phyloP scores from a whole-genome alignment of 2,113 vertebrate species.

The Colius striatus region DNA sequence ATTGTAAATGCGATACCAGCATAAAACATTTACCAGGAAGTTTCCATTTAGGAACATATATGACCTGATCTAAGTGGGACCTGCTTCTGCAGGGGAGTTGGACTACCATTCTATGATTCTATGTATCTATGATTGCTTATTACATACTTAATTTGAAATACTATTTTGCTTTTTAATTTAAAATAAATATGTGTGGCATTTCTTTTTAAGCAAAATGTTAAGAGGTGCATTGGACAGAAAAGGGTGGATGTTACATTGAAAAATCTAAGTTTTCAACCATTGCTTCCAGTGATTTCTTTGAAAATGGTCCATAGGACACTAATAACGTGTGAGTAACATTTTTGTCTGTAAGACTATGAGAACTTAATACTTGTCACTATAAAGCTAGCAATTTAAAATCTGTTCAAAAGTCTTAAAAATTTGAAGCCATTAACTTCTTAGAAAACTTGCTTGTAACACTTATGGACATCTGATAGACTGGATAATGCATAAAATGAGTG shows the following conservation, averaged over 20 bases:
- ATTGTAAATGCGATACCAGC: neutral
- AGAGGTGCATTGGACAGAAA: neutral
- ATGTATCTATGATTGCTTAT: neutral
- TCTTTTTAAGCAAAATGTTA: neutral
- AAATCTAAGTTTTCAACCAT: neutral
- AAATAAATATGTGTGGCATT: neutral
- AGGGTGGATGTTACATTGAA: neutral
- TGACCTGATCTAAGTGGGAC: no score
- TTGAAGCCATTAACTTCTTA: slow-evolving; percentile 33
- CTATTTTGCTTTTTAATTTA: neutral
- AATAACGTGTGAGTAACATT: neutral
- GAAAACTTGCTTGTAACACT: neutral
- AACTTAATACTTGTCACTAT: neutral
- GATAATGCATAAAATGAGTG: neutral
- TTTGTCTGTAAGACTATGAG: neutral
- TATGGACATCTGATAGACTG: neutral
- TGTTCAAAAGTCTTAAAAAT: slow-evolving; percentile 33
- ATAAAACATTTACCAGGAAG: neutral
- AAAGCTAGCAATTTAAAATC: slow-evolving; percentile 40
- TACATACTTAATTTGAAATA: neutral
- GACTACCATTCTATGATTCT: no score
- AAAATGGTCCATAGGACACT: neutral
- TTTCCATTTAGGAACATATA: neutral
- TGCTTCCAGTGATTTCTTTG: slow-evolving; percentile 21
- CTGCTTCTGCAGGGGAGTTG: no score